Conservation (phyloP, 2,797 vertebrate genomes). For the Parambassis ranga region DNA sequence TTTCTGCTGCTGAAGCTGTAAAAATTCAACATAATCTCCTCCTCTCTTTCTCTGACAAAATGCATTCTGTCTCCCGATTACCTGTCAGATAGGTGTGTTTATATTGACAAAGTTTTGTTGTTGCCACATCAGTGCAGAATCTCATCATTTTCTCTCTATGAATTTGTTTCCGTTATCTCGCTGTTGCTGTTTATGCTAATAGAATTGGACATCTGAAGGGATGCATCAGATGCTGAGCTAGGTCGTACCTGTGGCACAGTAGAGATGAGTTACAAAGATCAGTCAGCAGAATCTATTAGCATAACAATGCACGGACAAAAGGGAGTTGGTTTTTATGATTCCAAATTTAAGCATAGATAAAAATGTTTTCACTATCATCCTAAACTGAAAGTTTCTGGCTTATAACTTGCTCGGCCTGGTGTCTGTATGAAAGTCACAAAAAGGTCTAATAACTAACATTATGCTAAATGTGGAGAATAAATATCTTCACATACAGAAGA, state of each 20-base stretch:
- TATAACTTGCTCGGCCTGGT: neutral
- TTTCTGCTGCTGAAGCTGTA: slow-evolving; percentile 53
- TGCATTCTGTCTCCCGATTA: slow-evolving; percentile 43
- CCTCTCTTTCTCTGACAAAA: slow-evolving; percentile 15
- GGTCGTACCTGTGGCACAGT: slow-evolving; percentile 6
- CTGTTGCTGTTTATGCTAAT: slow-evolving; percentile 17
- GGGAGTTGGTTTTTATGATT: slow-evolving; percentile 14
- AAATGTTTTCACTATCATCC: slow-evolving; percentile 15
- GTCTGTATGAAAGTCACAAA: slow-evolving; percentile 20
- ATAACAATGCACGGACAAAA: slow-evolving; percentile 28
- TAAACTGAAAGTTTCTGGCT: neutral
- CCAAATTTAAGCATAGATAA: slow-evolving; percentile 34
- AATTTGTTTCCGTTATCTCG: neutral
- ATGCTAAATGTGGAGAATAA: slow-evolving; percentile 49
- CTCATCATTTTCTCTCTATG: slow-evolving; percentile 4
- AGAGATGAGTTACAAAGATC: slow-evolving; percentile 26
- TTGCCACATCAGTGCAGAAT: slow-evolving; percentile 24
- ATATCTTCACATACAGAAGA: slow-evolving; percentile 30
- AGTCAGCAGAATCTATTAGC: slow-evolving; percentile 46
- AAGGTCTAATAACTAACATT: slow-evolving; percentile 45
- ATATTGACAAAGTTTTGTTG: slow-evolving; percentile 19
- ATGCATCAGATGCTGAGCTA: slow-evolving; percentile 19
- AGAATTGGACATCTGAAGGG: slow-evolving; percentile 15
- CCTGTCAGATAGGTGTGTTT: slow-evolving; percentile 41
- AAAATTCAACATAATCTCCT: slow-evolving; percentile 36